Percentiles rank a stretch among this genome's conserved stretches.
These are phyloP conservation scores for Zootermopsis nevadensis DNA, from an alignment of 2,888 invertebrate species.

Conservation along the genomic window DNA sequence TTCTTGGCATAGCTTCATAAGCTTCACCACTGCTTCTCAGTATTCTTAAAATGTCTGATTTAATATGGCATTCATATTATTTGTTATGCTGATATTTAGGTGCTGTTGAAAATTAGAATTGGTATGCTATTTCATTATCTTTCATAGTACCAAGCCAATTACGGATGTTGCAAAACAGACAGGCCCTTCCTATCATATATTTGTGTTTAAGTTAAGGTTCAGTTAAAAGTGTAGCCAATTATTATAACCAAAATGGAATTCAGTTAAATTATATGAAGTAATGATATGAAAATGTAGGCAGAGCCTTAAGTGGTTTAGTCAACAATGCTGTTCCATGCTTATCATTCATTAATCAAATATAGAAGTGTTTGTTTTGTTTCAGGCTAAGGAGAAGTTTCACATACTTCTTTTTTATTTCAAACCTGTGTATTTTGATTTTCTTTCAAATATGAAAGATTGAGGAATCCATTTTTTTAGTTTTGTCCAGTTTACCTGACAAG, in stretches of 20 bases:
- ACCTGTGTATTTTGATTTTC: not conserved
- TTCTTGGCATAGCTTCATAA: no score
- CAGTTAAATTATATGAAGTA: not conserved
- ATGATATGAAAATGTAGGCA: not conserved
- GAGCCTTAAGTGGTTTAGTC: not conserved
- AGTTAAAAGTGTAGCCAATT: not conserved
- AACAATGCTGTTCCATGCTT: not conserved
- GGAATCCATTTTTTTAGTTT: not conserved
- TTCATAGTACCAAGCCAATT: no score
- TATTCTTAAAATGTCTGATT: not conserved
- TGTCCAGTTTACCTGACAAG: constrained; percentile 17
- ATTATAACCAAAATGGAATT: not conserved
- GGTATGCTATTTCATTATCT: not conserved
- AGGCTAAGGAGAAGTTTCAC: not conserved
- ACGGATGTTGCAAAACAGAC: no score
- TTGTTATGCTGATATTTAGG: not conserved
- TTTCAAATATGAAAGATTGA: constrained; percentile 12
- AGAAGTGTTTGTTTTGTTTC: not conserved
- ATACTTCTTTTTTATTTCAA: not conserved
- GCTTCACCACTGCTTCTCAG: no score
- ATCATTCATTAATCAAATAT: not conserved
- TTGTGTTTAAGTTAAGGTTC: not conserved
- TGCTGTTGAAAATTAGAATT: not conserved
- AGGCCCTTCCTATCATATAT: not conserved
- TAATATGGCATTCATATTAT: not conserved